Conservation (phyloP, 2,888 invertebrate genomes). For the Melanargia galathea region DNA sequence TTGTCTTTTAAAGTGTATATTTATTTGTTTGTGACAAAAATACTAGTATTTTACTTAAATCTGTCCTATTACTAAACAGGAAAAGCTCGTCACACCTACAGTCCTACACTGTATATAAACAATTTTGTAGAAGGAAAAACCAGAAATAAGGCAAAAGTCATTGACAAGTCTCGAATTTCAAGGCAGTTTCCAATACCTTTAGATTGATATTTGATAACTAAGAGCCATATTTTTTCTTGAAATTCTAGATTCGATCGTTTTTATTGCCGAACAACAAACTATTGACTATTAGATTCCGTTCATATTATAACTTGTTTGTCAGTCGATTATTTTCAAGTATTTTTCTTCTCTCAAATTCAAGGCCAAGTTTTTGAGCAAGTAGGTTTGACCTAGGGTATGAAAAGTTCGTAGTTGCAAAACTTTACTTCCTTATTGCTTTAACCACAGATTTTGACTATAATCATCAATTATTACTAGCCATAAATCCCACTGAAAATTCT, state of each 20-base stretch:
- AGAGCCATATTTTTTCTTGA: background rate
- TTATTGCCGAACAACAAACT: background rate
- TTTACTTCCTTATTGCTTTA: no score
- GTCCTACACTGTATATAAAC: no score
- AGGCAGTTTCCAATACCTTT: background rate
- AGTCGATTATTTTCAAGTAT: no score
- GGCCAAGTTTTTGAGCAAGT: background rate
- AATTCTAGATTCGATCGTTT: background rate
- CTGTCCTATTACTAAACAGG: background rate
- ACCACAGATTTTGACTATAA: no score
- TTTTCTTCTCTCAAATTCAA: background rate
- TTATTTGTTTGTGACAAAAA: background rate
- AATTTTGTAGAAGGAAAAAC: constrained; percentile 1
- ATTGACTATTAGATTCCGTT: no score
- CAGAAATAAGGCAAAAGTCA: background rate
- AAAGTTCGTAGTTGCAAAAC: no score
- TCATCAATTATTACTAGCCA: no score
- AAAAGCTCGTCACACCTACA: background rate
- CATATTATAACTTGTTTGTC: background rate
- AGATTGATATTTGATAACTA: background rate
- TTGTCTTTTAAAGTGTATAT: background rate
- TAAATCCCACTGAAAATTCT: no score
- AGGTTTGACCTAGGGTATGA: no score
- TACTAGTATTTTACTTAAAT: background rate
- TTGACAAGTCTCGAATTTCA: background rate